Evolutionary conservation across 2,888 invertebrate species (phyloP).

Genomic region (Rugalucina vietnamica): DNA sequence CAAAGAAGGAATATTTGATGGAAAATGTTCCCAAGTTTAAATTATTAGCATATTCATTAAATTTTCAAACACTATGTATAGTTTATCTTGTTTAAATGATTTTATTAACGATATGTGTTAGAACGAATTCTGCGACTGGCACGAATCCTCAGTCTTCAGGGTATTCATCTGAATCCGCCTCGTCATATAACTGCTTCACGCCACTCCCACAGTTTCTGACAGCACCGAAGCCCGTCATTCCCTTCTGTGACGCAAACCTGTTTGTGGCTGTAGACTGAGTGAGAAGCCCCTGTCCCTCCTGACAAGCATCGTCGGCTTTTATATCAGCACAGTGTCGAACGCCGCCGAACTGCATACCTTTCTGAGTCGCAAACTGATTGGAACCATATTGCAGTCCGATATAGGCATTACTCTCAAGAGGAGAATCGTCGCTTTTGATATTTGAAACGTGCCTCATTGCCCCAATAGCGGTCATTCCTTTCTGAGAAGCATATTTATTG

Average conservation of each 20-base stretch:
- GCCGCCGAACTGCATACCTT: slow-evolving; percentile 52
- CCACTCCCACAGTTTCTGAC: slow-evolving; percentile 54
- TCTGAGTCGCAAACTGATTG: slow-evolving; percentile 50
- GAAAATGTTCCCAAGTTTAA: too few relatives aligned
- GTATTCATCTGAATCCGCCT: slow-evolving; percentile 59
- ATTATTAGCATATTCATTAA: too few relatives aligned
- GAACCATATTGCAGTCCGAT: slow-evolving; percentile 38
- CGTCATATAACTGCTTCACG: slow-evolving; percentile 53
- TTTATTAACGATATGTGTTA: too few relatives aligned
- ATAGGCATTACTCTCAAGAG: slow-evolving; percentile 35
- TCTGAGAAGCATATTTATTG: slow-evolving; percentile 38
- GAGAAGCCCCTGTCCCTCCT: slow-evolving; percentile 38
- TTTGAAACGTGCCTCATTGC: slow-evolving; percentile 40
- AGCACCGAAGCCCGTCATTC: slow-evolving; percentile 61
- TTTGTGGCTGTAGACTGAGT: slow-evolving; percentile 47
- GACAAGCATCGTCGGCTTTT: slow-evolving; percentile 41
- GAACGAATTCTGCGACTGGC: too few relatives aligned
- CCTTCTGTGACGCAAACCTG: slow-evolving; percentile 54
- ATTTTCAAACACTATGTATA: too few relatives aligned
- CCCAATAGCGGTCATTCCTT: slow-evolving; percentile 48
- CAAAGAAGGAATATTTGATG: too few relatives aligned
- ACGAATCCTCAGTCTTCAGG: too few relatives aligned
- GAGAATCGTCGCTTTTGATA: slow-evolving; percentile 33
- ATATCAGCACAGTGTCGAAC: slow-evolving; percentile 56
- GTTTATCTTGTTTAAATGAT: too few relatives aligned